Base-by-base conservation (phyloP, 2,113 vertebrate genomes). In the Anhinga rufa region DNA sequence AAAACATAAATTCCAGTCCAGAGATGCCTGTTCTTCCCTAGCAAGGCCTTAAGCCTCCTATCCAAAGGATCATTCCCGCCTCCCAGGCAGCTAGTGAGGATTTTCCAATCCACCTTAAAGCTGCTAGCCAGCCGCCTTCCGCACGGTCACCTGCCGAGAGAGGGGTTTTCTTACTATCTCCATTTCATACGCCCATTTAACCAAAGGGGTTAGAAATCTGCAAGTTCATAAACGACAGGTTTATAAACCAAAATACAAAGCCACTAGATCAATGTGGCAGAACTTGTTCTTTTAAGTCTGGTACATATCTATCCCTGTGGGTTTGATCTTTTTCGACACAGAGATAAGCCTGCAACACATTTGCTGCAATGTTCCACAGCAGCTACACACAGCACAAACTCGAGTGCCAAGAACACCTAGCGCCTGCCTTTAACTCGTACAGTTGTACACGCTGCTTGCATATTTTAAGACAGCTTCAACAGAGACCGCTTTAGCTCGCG, bases 391-490 rank as follows among this genome's bases (percentile, higher is more conserved):
- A 81, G 44, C 76, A 69, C 8, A 18, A 60, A 89, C 28, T 28
- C 4, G 0, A 52, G 48, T 9, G 14, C 64, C 46, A 71, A 68
- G 36, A 72, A 4, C 49, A 60, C 28, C 44, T 12, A 26, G 14
- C 0, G 1, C 60, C 14, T 55, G 29, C 40, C 11, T 82, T 74
- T 40, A 69, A 17, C 40, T 51, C 4, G 0, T 22, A 57, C 28
- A 38, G 40, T 18, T 2, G 0, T 21, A 46, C 4, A 2, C 38
- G 18, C 42, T 44, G 12, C 32, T 38, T 80, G 15, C 19, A 2
- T 25, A 32, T 36, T 72, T 77, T n/a, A n/a, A 82, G 21, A 58
- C 16, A 58, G 38, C 2, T 70, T 78, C n/a, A 28, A 17, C 0
- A 0, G 28, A 54, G 14, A 38, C 6, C 38, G 22, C 54, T 83